A percentile compares a stretch with the other conserved stretches of the same genome.
Conservation (phyloP, 1,140 invertebrate species). For the Pararge aegeria region DNA sequence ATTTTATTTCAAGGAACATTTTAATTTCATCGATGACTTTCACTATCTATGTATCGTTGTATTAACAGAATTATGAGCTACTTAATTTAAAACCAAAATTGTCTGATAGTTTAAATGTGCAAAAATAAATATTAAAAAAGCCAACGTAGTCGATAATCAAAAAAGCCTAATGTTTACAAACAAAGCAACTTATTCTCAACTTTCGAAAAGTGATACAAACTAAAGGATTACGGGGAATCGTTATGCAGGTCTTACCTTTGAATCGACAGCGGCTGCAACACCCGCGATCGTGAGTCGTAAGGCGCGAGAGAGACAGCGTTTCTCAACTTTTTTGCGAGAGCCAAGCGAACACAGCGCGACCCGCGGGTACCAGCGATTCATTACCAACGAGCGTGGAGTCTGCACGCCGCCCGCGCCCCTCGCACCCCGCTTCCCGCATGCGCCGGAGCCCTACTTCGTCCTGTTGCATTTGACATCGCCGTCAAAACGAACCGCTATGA, state of each 20-base stretch:
- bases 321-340: slow-evolving; percentile 64
- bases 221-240: neutral
- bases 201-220: slow-evolving; percentile 1
- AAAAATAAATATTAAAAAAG: neutral
- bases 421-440: slow-evolving; percentile 46
- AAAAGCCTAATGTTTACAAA: slow-evolving; percentile 17
- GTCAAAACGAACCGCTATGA: slow-evolving; percentile 68
- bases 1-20: no score
- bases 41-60: no score
- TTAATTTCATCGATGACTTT: no score
- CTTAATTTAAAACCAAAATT: no score
- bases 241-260: slow-evolving; percentile 47
- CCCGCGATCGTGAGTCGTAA: slow-evolving; percentile 44
- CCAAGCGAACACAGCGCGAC: slow-evolving; percentile 59
- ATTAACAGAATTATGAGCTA: no score
- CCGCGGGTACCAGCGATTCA: slow-evolving; percentile 73
- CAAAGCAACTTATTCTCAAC: slow-evolving; percentile 6
- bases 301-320: slow-evolving; percentile 62
- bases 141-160: slow-evolving; percentile 1
- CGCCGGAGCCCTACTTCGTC: slow-evolving; percentile 53
- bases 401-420: slow-evolving; percentile 50
- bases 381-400: slow-evolving; percentile 70
- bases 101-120: no score
- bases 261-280: slow-evolving; percentile 29
- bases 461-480: slow-evolving; percentile 74